Conservation (phyloP, 37 sponge, comb jelly and placozoan species). For the Lycopodina hypogea region DNA sequence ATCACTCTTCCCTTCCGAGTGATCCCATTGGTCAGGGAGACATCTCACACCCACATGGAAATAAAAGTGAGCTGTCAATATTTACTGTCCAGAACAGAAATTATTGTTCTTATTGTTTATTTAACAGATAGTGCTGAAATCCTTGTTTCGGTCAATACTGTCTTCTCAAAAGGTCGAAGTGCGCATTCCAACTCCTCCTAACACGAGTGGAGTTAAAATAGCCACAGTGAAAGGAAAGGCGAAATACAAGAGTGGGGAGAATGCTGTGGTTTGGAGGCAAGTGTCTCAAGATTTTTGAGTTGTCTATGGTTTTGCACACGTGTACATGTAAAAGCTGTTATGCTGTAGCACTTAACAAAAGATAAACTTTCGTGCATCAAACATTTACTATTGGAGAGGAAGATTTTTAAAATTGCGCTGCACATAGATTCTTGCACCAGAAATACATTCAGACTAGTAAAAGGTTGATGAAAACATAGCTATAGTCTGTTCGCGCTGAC, state of each 20-base stretch:
- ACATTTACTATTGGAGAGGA: no score
- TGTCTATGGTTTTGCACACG: background rate
- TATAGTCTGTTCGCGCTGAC: no score
- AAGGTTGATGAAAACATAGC: no score
- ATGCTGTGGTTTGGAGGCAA: constrained; percentile 94
- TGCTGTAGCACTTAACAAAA: background rate
- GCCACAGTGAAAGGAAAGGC: constrained; percentile 73
- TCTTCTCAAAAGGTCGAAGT: constrained; percentile 93
- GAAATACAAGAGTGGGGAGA: constrained; percentile 87
- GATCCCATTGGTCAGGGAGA: constrained; percentile 87
- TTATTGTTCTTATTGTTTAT: background rate
- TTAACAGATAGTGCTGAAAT: constrained; percentile 73
- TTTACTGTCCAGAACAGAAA: background rate
- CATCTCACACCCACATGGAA: constrained; percentile 87
- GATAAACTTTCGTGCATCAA: no score
- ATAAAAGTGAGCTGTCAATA: constrained; percentile 52
- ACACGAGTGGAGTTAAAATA: constrained; percentile 82
- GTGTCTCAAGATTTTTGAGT: constrained; percentile 11
- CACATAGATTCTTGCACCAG: no score
- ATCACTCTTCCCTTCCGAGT: constrained; percentile 90
- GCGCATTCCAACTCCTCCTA: constrained; percentile 83
- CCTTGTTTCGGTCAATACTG: constrained; percentile 70
- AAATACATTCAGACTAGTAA: no score
- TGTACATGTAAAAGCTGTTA: background rate
- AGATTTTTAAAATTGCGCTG: no score